Evolutionary conservation across 2,797 vertebrate species (phyloP).

Genomic region (Pangasius sanitwongsei): DNA sequence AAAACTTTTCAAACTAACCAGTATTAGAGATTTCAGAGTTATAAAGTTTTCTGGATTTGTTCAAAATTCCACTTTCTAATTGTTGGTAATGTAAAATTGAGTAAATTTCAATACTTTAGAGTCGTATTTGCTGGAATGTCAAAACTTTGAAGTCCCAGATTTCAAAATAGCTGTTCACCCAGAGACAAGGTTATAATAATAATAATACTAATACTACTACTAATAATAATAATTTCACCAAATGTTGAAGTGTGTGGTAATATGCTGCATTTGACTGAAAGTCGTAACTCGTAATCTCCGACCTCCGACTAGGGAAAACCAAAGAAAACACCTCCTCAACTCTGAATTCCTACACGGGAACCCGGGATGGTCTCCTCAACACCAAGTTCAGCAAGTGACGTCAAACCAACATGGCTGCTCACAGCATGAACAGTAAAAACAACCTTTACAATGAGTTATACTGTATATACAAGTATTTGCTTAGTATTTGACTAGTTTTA

Average conservation of each 20-base stretch:
- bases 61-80: too few relatives aligned
- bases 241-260: background rate
- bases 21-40: too few relatives aligned
- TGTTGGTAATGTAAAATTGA: background rate
- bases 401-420: background rate
- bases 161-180: too few relatives aligned
- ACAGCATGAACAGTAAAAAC: constrained; percentile 6
- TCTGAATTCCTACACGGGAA: background rate
- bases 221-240: background rate
- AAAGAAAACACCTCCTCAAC: background rate
- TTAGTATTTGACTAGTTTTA: background rate
- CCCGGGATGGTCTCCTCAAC: constrained; percentile 14
- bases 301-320: background rate
- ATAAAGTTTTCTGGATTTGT: too few relatives aligned
- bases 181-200: background rate
- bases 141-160: too few relatives aligned
- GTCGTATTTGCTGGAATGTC: too few relatives aligned
- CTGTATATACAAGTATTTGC: background rate
- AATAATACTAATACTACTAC: background rate
- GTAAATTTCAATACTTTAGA: background rate
- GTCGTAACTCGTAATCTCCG: constrained; percentile 4
- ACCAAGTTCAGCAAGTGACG: constrained; percentile 2
- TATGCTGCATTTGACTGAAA: background rate
- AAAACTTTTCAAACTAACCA: too few relatives aligned
- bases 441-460: background rate